A percentile compares a stretch with the other conserved stretches of the same genome.
phyloP scores from a whole-genome alignment of 2,797 vertebrate species.

The Hydrocynus forskahlii region DNA sequence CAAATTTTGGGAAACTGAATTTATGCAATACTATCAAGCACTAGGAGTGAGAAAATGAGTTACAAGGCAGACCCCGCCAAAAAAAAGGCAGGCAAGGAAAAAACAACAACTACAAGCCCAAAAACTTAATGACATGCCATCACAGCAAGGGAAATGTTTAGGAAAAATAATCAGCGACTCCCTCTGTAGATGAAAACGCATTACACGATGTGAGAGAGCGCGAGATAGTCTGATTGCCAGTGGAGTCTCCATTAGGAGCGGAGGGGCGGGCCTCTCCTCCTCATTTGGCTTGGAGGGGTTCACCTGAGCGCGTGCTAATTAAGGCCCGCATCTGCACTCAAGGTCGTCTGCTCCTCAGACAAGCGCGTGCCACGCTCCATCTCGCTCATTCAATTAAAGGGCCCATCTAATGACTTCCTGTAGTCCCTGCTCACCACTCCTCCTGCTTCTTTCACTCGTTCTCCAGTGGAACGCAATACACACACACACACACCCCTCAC shows the following conservation, averaged over 20 bases:
- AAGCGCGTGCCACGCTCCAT: slow-evolving; percentile 57
- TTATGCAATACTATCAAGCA: too few relatives aligned
- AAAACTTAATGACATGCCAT: slow-evolving; percentile 37
- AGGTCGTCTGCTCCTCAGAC: slow-evolving; percentile 68
- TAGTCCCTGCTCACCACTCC: slow-evolving; percentile 49
- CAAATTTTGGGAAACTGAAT: too few relatives aligned
- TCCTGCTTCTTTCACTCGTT: slow-evolving; percentile 29
- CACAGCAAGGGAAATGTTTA: slow-evolving; percentile 57
- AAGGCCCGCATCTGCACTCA: slow-evolving; percentile 58
- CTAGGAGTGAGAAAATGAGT: too few relatives aligned
- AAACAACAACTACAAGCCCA: neutral
- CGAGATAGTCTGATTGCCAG: slow-evolving; percentile 55
- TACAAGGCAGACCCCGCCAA: too few relatives aligned
- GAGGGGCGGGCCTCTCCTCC: slow-evolving; percentile 38
- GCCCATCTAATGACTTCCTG: slow-evolving; percentile 61
- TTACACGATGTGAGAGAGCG: slow-evolving; percentile 55
- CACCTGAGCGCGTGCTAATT: slow-evolving; percentile 63
- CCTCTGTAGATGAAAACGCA: slow-evolving; percentile 48
- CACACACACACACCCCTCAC: slow-evolving; percentile 6
- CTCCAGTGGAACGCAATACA: slow-evolving; percentile 14
- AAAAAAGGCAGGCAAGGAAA: too few relatives aligned
- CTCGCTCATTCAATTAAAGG: slow-evolving; percentile 69
- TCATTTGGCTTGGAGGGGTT: slow-evolving; percentile 57
- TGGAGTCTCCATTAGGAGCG: slow-evolving; percentile 56
- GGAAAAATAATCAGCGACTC: slow-evolving; percentile 47